Percentiles rank a stretch among this genome's conserved stretches.
Conservation (phyloP, 2,888 invertebrate species). For the Aplocera efformata region DNA sequence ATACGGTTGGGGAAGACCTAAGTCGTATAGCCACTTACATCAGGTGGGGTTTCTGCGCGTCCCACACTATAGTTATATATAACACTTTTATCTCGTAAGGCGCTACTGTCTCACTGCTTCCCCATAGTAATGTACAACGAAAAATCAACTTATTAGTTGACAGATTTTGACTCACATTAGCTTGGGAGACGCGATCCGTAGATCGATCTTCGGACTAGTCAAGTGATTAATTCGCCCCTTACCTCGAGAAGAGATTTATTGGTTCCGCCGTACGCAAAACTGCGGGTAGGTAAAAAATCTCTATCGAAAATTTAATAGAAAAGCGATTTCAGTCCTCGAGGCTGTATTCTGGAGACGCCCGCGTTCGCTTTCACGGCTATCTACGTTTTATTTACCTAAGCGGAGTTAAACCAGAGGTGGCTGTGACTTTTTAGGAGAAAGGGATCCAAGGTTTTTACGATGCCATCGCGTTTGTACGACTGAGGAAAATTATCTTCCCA, state of each 20-base stretch:
- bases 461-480: constrained; percentile 14
- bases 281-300: constrained; percentile 79
- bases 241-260: constrained; percentile 78
- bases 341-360: constrained; percentile 66
- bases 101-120: too few relatives aligned
- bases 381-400: constrained; percentile 63
- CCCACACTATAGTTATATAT: too few relatives aligned
- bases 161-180: constrained; percentile 46
- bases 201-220: constrained; percentile 67
- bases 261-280: constrained; percentile 79
- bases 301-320: constrained; percentile 81
- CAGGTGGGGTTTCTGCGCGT: too few relatives aligned
- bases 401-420: constrained; percentile 43
- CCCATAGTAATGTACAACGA: too few relatives aligned
- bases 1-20: too few relatives aligned
- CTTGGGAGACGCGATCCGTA: constrained; percentile 37
- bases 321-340: constrained; percentile 67
- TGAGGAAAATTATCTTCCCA: constrained; percentile 14
- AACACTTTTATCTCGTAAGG: too few relatives aligned
- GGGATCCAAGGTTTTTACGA: constrained; percentile 19
- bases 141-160: constrained; percentile 42
- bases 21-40: too few relatives aligned
- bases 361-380: constrained; percentile 63
- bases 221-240: constrained; percentile 78
- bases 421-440: constrained; percentile 24